Evolutionary conservation across 2,113 vertebrate species (phyloP).

Genomic region (Scolopax mira): DNA sequence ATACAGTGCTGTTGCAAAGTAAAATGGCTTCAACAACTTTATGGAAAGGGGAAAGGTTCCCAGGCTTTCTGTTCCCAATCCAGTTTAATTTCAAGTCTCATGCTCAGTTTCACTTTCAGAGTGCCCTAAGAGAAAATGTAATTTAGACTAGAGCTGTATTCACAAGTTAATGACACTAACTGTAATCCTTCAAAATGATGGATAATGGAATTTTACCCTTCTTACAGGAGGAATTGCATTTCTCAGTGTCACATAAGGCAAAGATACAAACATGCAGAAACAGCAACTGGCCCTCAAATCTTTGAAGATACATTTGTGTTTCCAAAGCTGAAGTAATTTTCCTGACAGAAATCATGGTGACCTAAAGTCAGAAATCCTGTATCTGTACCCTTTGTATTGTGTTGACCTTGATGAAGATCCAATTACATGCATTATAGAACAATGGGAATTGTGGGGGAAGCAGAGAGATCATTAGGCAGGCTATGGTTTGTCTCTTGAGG

Average conservation of each 20-base stretch:
- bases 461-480: neutral
- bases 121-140: constrained; percentile 54
- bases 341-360: constrained; percentile 38
- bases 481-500: neutral
- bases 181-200: constrained; percentile 58
- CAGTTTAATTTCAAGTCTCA: neutral
- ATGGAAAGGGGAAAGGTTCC: neutral
- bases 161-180: constrained; percentile 8
- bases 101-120: constrained; percentile 44
- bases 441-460: neutral
- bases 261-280: constrained; percentile 56
- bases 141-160: constrained; percentile 21
- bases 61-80: neutral
- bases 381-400: neutral
- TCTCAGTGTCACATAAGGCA: constrained; percentile 50
- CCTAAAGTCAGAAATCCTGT: neutral
- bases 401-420: neutral
- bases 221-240: constrained; percentile 32
- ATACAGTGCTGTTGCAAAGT: neutral
- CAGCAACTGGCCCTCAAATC: constrained; percentile 17
- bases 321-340: constrained; percentile 40
- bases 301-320: constrained; percentile 33
- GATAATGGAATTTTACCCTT: constrained; percentile 33
- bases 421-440: neutral
- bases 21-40: neutral